Conservation (phyloP, 23 tunicate genomes). For the Phallusia fumigata region DNA sequence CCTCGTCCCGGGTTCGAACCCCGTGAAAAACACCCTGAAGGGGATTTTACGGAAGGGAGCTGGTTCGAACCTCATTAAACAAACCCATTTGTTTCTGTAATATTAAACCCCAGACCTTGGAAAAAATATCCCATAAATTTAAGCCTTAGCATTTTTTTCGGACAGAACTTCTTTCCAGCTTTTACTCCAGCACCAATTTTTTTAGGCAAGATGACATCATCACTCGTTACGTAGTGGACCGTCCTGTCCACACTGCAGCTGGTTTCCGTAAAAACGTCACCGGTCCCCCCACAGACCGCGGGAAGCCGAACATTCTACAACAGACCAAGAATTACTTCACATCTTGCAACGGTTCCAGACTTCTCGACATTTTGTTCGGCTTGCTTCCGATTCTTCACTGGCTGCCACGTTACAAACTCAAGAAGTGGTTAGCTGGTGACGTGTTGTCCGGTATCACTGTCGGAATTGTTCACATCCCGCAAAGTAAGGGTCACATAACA, state of each 20-base stretch:
- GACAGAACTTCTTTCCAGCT: too few species aligned
- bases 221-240: constrained; percentile 45
- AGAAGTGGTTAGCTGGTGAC: constrained; percentile 79
- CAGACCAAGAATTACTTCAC: constrained; percentile 25
- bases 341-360: constrained; percentile 19
- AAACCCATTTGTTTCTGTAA: too few species aligned
- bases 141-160: too few species aligned
- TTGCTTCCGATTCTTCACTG: constrained; percentile 84
- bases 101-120: too few species aligned
- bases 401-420: constrained; percentile 63
- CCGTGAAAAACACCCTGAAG: too few species aligned
- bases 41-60: too few species aligned
- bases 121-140: too few species aligned
- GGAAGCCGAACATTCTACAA: constrained; percentile 21
- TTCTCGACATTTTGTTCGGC: constrained; percentile 20
- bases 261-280: constrained; percentile 33
- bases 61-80: too few species aligned
- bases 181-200: too few species aligned
- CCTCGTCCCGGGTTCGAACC: too few species aligned
- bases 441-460: constrained; percentile 86
- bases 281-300: constrained; percentile 26
- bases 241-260: constrained; percentile 42
- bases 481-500: constrained; percentile 42
- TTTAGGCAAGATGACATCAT: constrained; percentile 14
- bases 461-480: constrained; percentile 94